Evolutionary conservation across 2,888 invertebrate genomes (phyloP).

Genomic region (Stictocephala bisonia): DNA sequence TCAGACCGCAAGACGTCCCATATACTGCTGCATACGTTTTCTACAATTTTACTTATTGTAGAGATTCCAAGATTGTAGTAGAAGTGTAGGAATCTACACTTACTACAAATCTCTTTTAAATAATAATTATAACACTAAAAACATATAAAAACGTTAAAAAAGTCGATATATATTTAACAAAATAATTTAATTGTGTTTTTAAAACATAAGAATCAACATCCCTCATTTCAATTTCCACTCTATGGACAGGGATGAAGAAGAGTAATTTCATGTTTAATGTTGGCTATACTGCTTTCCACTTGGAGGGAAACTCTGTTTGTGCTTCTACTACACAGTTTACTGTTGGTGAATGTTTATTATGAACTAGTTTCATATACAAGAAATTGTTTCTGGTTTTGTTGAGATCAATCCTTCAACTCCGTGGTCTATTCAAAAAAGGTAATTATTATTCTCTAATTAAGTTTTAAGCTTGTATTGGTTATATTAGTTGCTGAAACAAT

Average conservation of each 20-base stretch:
- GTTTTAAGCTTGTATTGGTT: neutral
- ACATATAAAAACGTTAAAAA: too few relatives aligned
- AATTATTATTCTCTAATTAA: too few relatives aligned
- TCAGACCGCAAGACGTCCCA: slow-evolving; percentile 51
- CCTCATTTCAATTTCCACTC: slow-evolving; percentile 26
- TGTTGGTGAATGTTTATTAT: neutral
- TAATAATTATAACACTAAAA: too few relatives aligned
- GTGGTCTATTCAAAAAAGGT: slow-evolving; percentile 19
- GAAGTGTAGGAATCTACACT: slow-evolving; percentile 61
- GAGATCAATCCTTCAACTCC: slow-evolving; percentile 20
- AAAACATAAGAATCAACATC: slow-evolving; percentile 17
- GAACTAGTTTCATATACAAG: neutral
- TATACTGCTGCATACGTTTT: slow-evolving; percentile 54
- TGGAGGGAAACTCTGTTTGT: slow-evolving; percentile 5
- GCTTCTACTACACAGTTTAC: neutral
- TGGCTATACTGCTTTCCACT: slow-evolving; percentile 34
- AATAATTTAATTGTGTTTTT: too few relatives aligned
- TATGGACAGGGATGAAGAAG: slow-evolving; percentile 5
- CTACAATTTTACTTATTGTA: slow-evolving; percentile 57
- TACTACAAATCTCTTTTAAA: too few relatives aligned
- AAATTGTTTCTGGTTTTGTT: slow-evolving; percentile 2
- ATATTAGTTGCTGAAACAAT: neutral
- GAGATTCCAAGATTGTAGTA: slow-evolving; percentile 60
- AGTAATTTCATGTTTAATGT: slow-evolving; percentile 35
- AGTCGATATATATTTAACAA: too few relatives aligned